Evolutionary conservation across 2,797 vertebrate genomes (phyloP).

Genomic region (Ficedula albicollis): DNA sequence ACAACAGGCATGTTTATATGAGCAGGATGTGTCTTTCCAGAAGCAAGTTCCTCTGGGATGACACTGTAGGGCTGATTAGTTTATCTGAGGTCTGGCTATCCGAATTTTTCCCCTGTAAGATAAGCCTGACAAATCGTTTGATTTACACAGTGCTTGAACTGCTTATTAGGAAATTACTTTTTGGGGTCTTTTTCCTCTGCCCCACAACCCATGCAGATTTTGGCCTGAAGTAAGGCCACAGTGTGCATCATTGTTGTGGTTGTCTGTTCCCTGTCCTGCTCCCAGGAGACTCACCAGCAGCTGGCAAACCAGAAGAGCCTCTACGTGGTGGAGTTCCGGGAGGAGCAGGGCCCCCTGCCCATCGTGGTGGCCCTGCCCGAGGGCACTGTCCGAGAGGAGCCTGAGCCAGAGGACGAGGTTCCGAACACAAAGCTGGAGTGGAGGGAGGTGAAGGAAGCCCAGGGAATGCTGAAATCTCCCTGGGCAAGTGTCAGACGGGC

Average conservation of each 20-base stretch:
- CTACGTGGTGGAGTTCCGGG: conserved; percentile 89
- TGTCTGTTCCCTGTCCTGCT: neutral
- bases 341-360: conserved; percentile 85
- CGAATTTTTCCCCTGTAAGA: neutral
- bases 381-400: conserved; percentile 57
- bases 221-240: neutral
- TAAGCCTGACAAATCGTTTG: neutral
- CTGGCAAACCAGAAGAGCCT: conserved; percentile 87
- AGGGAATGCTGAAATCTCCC: conserved; percentile 82
- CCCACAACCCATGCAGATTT: neutral
- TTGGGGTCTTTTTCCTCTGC: neutral
- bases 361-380: conserved; percentile 83
- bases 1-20: neutral
- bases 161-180: neutral
- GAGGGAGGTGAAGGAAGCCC: conserved; percentile 82
- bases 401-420: conserved; percentile 82
- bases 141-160: neutral
- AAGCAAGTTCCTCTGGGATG: neutral
- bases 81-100: neutral
- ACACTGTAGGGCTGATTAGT: neutral
- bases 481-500: conserved; percentile 85
- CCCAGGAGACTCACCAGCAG: conserved; percentile 87
- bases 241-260: neutral
- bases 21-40: neutral
- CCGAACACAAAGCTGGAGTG: conserved; percentile 82